phyloP scores from a whole-genome alignment of 2,888 invertebrate genomes.

The Xestia xanthographa region DNA sequence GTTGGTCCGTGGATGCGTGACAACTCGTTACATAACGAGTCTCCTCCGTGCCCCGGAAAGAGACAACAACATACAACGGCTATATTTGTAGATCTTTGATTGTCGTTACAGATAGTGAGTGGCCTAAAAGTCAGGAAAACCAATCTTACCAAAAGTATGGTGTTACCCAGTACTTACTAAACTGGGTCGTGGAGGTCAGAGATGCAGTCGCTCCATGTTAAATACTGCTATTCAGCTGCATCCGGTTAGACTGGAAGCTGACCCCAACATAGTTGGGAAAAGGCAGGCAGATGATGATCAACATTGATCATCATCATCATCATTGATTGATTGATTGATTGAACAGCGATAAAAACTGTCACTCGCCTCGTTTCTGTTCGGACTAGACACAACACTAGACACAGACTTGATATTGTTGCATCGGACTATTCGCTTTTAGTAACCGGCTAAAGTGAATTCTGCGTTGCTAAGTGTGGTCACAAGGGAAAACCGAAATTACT shows the following conservation, averaged over 20 bases:
- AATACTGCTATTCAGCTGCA: not conserved
- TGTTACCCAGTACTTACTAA: not conserved
- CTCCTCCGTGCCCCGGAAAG: not conserved
- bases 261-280: not conserved
- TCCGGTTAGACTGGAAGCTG: not conserved
- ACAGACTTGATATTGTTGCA: too few relatives aligned
- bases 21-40: not conserved
- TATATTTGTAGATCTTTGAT: not conserved
- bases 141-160: not conserved
- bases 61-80: too few relatives aligned
- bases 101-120: not conserved
- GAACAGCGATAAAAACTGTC: too few relatives aligned
- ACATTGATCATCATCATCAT: too few relatives aligned
- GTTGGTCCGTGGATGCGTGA: not conserved
- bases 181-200: not conserved
- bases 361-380: too few relatives aligned
- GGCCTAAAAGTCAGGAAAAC: not conserved
- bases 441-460: not conserved
- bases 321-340: too few relatives aligned
- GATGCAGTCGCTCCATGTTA: not conserved
- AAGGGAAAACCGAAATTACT: not conserved
- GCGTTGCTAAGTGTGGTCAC: not conserved
- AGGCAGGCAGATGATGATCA: not conserved
- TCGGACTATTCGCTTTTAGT: not conserved
- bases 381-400: too few relatives aligned